Conservation (phyloP, 2,888 invertebrate species). For the Phengaris alcon region DNA sequence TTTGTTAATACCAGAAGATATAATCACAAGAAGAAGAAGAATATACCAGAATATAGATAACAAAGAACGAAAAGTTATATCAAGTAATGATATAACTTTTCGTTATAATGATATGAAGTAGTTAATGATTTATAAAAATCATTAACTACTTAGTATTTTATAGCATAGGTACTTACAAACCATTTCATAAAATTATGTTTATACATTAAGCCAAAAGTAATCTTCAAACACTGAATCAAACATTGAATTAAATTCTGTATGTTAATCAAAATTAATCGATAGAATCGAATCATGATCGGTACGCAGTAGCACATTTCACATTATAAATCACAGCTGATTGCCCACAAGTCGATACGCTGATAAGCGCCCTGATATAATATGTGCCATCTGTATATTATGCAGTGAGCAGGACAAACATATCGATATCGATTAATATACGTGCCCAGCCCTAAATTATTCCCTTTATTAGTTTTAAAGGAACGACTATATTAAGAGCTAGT, state of each 20-base stretch:
- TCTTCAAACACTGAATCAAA: background rate
- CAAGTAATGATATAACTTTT: no score
- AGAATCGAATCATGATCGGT: slow-evolving; percentile 39
- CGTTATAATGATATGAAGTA: no score
- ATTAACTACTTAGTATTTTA: no score
- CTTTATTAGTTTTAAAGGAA: slow-evolving; percentile 15
- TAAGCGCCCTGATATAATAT: slow-evolving; percentile 55
- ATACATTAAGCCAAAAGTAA: slow-evolving; percentile 1
- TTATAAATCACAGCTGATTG: slow-evolving; percentile 58
- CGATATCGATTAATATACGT: slow-evolving; percentile 11
- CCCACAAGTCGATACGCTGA: slow-evolving; percentile 58
- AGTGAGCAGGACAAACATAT: slow-evolving; percentile 20
- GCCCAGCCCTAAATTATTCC: background rate
- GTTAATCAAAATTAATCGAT: slow-evolving; percentile 39
- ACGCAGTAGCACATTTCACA: slow-evolving; percentile 48
- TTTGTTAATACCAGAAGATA: no score
- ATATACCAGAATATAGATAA: no score
- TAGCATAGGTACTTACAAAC: no score
- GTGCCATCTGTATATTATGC: slow-evolving; percentile 30
- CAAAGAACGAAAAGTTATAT: no score
- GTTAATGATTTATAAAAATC: no score
- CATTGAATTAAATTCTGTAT: slow-evolving; percentile 6
- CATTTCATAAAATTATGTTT: background rate
- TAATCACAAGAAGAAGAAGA: no score
- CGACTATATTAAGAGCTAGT: slow-evolving; percentile 5